phyloP scores from a whole-genome alignment of 2,113 vertebrate species.

The Tragelaphus buxtoni region DNA sequence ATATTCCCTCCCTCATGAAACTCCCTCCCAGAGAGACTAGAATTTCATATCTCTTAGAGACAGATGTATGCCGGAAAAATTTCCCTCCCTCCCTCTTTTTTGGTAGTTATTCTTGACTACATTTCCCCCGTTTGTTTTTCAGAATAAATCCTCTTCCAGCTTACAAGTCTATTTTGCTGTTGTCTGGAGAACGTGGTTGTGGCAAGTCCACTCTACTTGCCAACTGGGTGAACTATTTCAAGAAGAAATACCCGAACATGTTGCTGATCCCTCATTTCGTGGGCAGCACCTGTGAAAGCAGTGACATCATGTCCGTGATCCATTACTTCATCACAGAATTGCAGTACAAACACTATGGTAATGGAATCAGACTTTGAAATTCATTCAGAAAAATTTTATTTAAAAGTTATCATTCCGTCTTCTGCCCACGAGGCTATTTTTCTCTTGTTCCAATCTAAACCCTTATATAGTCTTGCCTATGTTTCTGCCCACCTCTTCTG shows the following conservation, averaged over 20 bases:
- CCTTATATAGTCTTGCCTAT: not conserved
- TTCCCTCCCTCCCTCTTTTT: not conserved
- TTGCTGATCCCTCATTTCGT: conserved; percentile 66
- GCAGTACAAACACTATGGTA: conserved; percentile 58
- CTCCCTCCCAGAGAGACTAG: not conserved
- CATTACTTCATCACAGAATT: conserved; percentile 65
- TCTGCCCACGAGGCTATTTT: not conserved
- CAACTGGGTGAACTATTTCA: conserved; percentile 68
- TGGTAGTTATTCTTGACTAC: not conserved
- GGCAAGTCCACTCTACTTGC: conserved; percentile 73
- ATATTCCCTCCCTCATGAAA: not conserved
- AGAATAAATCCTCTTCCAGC: conserved; percentile 25
- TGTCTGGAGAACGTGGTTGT: conserved; percentile 73
- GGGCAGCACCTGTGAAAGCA: conserved; percentile 66
- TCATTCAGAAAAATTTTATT: not conserved
- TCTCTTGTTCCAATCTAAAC: not conserved
- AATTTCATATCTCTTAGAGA: not conserved
- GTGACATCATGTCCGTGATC: conserved; percentile 64
- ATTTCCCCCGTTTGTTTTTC: not conserved
- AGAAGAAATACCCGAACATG: not conserved
- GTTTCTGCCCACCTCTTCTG: not conserved
- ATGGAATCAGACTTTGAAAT: not conserved
- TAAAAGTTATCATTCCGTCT: not conserved
- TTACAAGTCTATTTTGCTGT: conserved; percentile 65
- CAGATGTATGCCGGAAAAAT: not conserved